Base-by-base conservation (phyloP, 2,888 invertebrate genomes). In the Rhagonycha fulva region DNA sequence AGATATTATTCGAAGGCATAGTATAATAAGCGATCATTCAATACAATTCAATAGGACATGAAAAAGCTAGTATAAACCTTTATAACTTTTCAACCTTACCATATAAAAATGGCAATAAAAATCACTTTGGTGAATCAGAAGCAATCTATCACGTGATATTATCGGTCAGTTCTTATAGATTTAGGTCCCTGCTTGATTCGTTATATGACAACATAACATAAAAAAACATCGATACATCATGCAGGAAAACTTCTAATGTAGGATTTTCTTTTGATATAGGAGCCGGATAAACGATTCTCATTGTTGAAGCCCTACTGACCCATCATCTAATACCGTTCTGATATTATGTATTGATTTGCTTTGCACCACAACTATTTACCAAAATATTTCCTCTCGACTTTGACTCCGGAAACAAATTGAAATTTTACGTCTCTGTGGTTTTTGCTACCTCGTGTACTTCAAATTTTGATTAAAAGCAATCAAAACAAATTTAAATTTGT, bases 81-180 rank as follows among this genome's bases (percentile, higher is more conserved):
- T 74, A 74, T 74, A 74, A 74, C 76, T 74, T 76, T 76, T 71
- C 70, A 76, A 74, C 71, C 63, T 74, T 77, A 66, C 71, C 70
- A 68, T 75, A 75, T 70, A 75, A 72, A 77, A 75, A 75, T 77
- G 79, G 85, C 85, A 87, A 86, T 87, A 87, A 87, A 87, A 86
- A 86, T 86, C 86, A 87, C 86, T 85, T 87, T 82, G 84, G 82
- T 85, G 85, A 85, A 86, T 86, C 85, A 85, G 81, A 82, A 82
- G 83, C 86, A 82, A 87, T 87, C 86, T 83, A 87, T 87, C 87
- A 87, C 84, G 82, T 83, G 86, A 86, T 87, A 87, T 86, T 86
- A 86, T 87, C 86, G 84, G 84, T 72, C 75, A 73, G 78, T 78
- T 76, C 78, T 80, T 78, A 78, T 78, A 78, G 75, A 75, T 73